Conservation (phyloP, 1,140 invertebrate species). For the Neodiprion pinetum region DNA sequence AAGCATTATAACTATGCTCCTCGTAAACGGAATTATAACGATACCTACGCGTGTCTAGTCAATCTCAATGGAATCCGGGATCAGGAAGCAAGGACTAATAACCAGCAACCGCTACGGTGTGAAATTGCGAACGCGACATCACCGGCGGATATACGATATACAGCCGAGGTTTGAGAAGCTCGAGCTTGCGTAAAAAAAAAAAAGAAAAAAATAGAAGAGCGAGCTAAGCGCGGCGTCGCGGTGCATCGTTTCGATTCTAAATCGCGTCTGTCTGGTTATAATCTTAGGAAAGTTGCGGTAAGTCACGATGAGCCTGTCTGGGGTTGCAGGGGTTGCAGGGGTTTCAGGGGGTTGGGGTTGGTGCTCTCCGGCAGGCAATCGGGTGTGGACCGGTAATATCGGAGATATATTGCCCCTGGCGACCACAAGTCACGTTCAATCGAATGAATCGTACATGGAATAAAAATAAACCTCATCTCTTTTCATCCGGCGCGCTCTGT, state of each 20-base stretch:
- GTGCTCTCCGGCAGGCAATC: neutral
- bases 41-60: too few relatives aligned
- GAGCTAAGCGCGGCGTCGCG: neutral
- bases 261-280: neutral
- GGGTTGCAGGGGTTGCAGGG: neutral
- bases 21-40: too few relatives aligned
- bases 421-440: slow-evolving; percentile 58
- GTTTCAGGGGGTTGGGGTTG: neutral
- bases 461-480: slow-evolving; percentile 7
- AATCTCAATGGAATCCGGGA: too few relatives aligned
- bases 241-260: neutral
- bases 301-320: neutral
- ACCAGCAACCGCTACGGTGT: too few relatives aligned
- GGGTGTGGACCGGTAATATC: slow-evolving; percentile 43
- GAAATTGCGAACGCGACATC: too few relatives aligned
- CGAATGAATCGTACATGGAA: slow-evolving; percentile 55
- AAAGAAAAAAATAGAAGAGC: neutral
- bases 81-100: too few relatives aligned
- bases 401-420: slow-evolving; percentile 53
- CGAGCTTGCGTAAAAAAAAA: neutral
- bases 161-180: too few relatives aligned
- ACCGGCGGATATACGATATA: too few relatives aligned
- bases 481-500: neutral
- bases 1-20: too few relatives aligned
- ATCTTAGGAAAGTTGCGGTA: neutral